Evolutionary conservation across 2,797 vertebrate genomes (phyloP), one percentile per base, ranked within the genome.

Genomic region (Artibeus lituratus): DNA sequence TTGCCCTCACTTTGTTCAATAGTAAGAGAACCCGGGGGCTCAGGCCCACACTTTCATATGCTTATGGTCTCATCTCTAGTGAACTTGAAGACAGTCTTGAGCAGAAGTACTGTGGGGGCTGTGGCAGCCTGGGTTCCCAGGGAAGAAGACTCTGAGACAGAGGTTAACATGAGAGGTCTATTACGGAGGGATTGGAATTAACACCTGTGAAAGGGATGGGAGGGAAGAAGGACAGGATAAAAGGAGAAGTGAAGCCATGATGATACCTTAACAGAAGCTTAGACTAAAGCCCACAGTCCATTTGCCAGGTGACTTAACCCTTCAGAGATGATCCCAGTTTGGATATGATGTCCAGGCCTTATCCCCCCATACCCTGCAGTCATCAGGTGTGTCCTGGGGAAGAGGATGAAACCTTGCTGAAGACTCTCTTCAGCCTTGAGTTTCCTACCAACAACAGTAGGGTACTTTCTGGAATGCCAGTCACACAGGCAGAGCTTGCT

Each of bases 341-440:
- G 11, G 12, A 2, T 42, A 44, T 51, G 15, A 18, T 15, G 15
- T 16, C 26, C 44, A 69, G 51, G 7, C 6, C 22, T 53, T 67
- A 32, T 4, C 32, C 1, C 8, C 4, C 35, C 6, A 0, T 21
- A 11, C 1, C 14, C 35, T 11, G 4, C n/a, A 3, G 21, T 44
- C 39, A 10, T 32, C 19, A 55, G 18, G 0, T 0, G 7, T 29
- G 22, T 32, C 42, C 81, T 73, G 18, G 29, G 42, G 77, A 90
- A 62, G 24, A 78, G 2, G 3, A 39, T 2, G 39, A 19, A 70
- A 92, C 7, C 7, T 11, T 53, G 69, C 10, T 0, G 14, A 87
- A 65, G 65, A 11, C 0, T 12, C 21, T 59, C 29, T 35, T 81
- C 10, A 44, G 2, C 51, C 5, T 80, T 18, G 51, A 51, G 3